These are phyloP conservation scores for Lucinisca nassula DNA, from an alignment of 2,888 invertebrate species.

Conservation along the genomic window DNA sequence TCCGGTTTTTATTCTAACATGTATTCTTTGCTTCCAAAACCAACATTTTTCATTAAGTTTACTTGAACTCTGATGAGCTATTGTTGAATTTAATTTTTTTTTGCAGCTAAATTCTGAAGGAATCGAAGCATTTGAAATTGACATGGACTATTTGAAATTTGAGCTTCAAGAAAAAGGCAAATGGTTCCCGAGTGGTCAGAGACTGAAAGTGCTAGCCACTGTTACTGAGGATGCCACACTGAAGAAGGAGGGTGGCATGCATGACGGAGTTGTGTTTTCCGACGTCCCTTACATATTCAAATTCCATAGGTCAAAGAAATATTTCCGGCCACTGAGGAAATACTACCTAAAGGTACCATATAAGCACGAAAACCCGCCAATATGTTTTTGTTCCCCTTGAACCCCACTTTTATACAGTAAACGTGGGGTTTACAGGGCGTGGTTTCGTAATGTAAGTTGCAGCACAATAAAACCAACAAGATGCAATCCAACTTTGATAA, in stretches of 20 bases:
- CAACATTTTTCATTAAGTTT: too few relatives aligned
- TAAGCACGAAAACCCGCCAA: too few relatives aligned
- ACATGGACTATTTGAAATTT: background rate
- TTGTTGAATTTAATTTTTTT: too few relatives aligned
- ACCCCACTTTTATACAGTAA: too few relatives aligned
- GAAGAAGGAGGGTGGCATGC: slow-evolving; percentile 66
- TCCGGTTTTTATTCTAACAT: too few relatives aligned
- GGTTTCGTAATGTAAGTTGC: too few relatives aligned
- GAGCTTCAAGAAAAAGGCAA: background rate
- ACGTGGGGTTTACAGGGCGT: too few relatives aligned
- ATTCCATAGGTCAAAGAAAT: slow-evolving; percentile 70
- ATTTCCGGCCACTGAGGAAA: slow-evolving; percentile 76
- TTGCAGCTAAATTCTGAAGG: background rate
- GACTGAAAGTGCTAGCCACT: slow-evolving; percentile 71
- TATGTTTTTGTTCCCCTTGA: too few relatives aligned
- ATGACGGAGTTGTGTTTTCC: slow-evolving; percentile 72
- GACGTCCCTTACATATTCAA: slow-evolving; percentile 70
- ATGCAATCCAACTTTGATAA: too few relatives aligned
- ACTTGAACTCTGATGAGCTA: too few relatives aligned
- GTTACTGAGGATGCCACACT: slow-evolving; percentile 77
- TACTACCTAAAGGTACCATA: slow-evolving; percentile 76
- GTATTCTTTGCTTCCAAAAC: too few relatives aligned
- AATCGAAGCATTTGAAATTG: background rate
- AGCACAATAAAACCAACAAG: too few relatives aligned
- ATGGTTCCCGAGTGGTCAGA: slow-evolving; percentile 77